These are phyloP conservation scores for Falco rusticolus DNA, from an alignment of 2,797 vertebrate genomes.

Conservation along the genomic window DNA sequence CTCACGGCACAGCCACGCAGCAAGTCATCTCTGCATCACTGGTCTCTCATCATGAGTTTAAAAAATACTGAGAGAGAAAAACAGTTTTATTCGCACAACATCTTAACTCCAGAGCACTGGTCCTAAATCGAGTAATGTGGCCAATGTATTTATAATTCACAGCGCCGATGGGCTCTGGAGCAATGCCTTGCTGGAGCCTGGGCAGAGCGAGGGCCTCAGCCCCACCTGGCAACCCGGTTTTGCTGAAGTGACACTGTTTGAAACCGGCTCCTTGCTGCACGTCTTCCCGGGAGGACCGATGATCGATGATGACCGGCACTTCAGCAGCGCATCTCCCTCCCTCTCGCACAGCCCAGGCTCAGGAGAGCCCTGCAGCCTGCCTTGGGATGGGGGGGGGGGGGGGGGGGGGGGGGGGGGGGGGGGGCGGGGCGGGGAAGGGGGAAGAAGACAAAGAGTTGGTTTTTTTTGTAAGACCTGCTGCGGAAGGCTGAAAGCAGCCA, in stretches of 20 bases:
- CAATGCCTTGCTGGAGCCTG: background rate
- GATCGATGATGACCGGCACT: background rate
- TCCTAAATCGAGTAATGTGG: background rate
- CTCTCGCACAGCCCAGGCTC: conserved; percentile 3
- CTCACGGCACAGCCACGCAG: background rate
- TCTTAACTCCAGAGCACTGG: background rate
- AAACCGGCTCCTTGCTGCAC: conserved; percentile 8
- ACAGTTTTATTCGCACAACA: conserved; percentile 27
- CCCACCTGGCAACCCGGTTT: background rate
- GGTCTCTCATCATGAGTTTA: background rate
- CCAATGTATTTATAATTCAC: conserved; percentile 21
- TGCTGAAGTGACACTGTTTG: background rate
- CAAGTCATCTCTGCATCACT: background rate
- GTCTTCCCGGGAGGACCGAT: background rate
- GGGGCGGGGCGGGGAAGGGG: background rate
- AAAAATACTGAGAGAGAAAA: background rate
- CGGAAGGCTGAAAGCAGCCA: conserved; percentile 27
- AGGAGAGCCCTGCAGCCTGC: conserved; percentile 48
- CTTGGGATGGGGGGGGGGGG: background rate
- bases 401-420: background rate
- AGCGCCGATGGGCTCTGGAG: background rate
- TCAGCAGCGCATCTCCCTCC: conserved; percentile 13
- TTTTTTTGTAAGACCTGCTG: conserved; percentile 30
- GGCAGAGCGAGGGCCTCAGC: background rate
- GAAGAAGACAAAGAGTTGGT: conserved; percentile 16